phyloP scores from a whole-genome alignment of 2,113 vertebrate genomes.

The Catharus fuscescens region DNA sequence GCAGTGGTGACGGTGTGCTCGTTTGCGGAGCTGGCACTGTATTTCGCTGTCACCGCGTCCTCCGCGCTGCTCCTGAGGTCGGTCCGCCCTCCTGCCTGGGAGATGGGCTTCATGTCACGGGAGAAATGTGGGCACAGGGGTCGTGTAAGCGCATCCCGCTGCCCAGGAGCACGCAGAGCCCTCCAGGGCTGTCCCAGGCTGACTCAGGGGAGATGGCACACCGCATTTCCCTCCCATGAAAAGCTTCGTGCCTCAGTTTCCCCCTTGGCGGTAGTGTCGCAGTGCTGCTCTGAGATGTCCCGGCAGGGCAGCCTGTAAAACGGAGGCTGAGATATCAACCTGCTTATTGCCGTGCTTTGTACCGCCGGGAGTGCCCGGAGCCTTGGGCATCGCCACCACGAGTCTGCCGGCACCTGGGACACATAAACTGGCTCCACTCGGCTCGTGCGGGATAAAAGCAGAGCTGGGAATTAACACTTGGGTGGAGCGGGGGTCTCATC shows the following conservation, averaged over 20 bases:
- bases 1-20: background rate
- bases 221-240: background rate
- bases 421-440: background rate
- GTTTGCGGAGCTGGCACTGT: background rate
- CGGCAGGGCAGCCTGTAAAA: background rate
- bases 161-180: background rate
- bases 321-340: background rate
- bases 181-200: background rate
- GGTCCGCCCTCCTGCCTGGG: background rate
- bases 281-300: background rate
- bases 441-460: background rate
- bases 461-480: background rate
- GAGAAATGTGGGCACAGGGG: background rate
- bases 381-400: background rate
- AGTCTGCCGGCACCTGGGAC: background rate
- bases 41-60: background rate
- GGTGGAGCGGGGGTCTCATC: background rate
- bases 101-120: background rate
- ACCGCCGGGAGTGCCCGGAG: fast-evolving
- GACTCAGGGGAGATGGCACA: fast-evolving
- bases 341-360: background rate
- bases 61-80: background rate
- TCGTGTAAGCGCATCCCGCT: fast-evolving
- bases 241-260: background rate
- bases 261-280: background rate